Conservation (phyloP, 2,797 vertebrate species). For the Agapornis canus region DNA sequence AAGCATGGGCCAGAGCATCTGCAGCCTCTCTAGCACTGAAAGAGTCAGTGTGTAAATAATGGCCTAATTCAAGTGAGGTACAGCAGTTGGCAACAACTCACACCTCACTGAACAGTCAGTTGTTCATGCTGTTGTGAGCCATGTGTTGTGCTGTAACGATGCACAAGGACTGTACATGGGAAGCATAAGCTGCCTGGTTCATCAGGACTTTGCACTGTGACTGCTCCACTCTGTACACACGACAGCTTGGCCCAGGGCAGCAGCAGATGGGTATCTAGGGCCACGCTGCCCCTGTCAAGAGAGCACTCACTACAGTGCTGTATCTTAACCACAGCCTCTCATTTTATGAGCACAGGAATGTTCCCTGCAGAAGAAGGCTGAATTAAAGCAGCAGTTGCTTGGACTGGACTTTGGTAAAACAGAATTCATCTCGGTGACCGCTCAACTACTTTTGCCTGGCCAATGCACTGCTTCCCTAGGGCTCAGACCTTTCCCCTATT, state of each 20-base stretch:
- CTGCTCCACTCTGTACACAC: rapidly evolving
- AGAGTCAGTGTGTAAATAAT: neutral
- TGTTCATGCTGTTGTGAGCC: neutral
- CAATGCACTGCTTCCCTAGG: neutral
- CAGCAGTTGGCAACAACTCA: neutral
- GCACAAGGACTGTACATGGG: neutral
- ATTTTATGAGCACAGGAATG: neutral
- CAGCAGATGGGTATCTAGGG: neutral
- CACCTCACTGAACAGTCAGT: neutral
- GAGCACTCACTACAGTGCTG: neutral
- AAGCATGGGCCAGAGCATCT: neutral
- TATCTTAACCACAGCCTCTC: neutral
- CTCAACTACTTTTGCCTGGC: neutral
- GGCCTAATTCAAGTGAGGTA: neutral
- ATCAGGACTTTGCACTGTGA: neutral
- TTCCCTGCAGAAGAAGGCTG: neutral
- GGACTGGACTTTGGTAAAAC: neutral
- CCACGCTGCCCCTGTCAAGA: neutral
- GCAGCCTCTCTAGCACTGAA: neutral
- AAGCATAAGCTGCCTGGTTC: neutral
- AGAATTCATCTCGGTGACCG: neutral
- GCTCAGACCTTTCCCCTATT: neutral
- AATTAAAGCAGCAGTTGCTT: neutral
- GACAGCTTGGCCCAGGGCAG: neutral
- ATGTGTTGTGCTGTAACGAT: rapidly evolving